Evolutionary conservation across 2,888 invertebrate genomes (phyloP).

Genomic region (Leptopilina myrica): DNA sequence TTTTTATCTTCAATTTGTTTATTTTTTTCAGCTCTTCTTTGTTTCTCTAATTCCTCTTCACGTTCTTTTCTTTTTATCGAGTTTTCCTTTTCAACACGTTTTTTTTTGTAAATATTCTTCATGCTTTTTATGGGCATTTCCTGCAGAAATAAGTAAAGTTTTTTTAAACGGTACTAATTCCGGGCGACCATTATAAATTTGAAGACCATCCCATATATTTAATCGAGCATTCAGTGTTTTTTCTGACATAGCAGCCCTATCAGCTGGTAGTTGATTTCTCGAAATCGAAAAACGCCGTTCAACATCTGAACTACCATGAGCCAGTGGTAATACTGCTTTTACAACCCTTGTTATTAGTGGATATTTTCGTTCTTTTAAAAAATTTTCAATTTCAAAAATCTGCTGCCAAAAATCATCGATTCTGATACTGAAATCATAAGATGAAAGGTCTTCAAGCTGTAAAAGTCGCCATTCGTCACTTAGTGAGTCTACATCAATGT

Average conservation of each 20-base stretch:
- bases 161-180: background rate
- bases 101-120: background rate
- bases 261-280: no score
- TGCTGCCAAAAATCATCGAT: constrained; percentile 46
- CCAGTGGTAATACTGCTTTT: constrained; percentile 44
- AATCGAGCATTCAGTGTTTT: no score
- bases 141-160: background rate
- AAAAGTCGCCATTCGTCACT: constrained; percentile 44
- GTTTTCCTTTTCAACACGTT: background rate
- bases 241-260: no score
- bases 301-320: background rate
- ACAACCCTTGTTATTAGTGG: constrained; percentile 41
- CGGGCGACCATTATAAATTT: background rate
- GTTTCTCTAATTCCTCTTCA: background rate
- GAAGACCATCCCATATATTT: no score
- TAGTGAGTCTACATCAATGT: constrained; percentile 40
- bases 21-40: background rate
- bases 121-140: constrained; percentile 2
- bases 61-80: background rate
- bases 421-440: no score
- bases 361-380: constrained; percentile 41
- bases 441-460: no score
- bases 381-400: constrained; percentile 42
- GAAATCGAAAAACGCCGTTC: no score
- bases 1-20: background rate